These are phyloP conservation scores for Temnothorax ravouxi DNA, from an alignment of 2,888 invertebrate species.

Conservation along the genomic window DNA sequence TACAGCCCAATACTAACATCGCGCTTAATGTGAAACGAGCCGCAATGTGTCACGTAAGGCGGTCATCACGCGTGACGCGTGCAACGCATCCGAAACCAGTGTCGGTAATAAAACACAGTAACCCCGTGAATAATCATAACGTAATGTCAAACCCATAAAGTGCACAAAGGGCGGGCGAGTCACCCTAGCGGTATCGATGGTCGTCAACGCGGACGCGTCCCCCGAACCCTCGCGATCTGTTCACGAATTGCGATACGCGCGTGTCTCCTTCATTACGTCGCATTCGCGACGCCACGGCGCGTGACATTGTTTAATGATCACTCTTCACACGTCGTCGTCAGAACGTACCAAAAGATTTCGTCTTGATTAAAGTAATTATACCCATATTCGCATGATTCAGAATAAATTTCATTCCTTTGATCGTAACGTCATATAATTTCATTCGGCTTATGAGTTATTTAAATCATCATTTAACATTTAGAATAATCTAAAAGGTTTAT, in stretches of 20 bases:
- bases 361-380: conserved; percentile 17
- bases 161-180: conserved; percentile 79
- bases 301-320: conserved; percentile 82
- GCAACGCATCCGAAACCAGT: conserved; percentile 50
- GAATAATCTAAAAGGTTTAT: not conserved
- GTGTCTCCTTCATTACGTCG: conserved; percentile 82
- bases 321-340: conserved; percentile 76
- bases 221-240: conserved; percentile 61
- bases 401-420: not conserved
- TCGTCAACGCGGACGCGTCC: conserved; percentile 37
- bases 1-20: conserved; percentile 22
- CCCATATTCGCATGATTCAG: not conserved
- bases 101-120: conserved; percentile 85
- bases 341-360: conserved; percentile 23
- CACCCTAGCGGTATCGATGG: conserved; percentile 64
- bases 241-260: conserved; percentile 78
- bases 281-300: conserved; percentile 76
- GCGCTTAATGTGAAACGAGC: conserved; percentile 41
- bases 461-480: not conserved
- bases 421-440: not conserved
- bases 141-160: conserved; percentile 83
- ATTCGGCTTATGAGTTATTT: not conserved
- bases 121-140: conserved; percentile 86
- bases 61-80: conserved; percentile 45
- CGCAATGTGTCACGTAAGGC: conserved; percentile 53